Evolutionary conservation across 2,888 invertebrate genomes (phyloP), one percentile per base, ranked within the genome.

Genomic region (Caenorhabditis imperialis): DNA sequence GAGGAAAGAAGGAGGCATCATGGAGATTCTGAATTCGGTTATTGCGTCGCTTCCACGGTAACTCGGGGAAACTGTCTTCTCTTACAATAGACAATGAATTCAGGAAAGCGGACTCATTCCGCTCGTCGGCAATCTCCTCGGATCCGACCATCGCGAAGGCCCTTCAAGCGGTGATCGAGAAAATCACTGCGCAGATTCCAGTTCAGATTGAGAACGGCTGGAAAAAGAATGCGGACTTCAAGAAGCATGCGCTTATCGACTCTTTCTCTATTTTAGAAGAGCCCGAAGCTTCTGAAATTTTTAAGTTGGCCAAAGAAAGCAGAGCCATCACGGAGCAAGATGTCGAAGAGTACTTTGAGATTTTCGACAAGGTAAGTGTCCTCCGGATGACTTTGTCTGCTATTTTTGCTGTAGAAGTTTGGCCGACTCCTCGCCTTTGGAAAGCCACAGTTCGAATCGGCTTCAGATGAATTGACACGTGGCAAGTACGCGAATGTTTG

Each of bases 1-100:
- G 0, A 7, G 65, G 23, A 60, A 67, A 23, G 73, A 73, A 33
- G 55, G 54, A 3, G 61, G 50, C 18, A 37, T 67, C 35, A 60
- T 55, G 42, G 73, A 73, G 18, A 67, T 73, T 10, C 51, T 60
- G 54, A 61, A 67, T 8, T 27, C 61, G 10, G 55, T 73, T 40
- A 61, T 61, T n/a, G 65, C 54, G 3, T 48, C 65, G 38, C 23
- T 73, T 3, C 73, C 73, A 1, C 45, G 62, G 58, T 60, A 16
- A 33, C 6, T 51, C 5, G 23, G 27, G 16, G 3, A 23, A n/a
- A 30, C 38, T 38, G 38, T 37, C 23, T 53, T 53, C 25, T 10
- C n/a, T n/a, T n/a, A n/a, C n/a, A n/a, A n/a, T n/a, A n/a, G n/a
- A n/a, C n/a, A 33, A 30, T 18, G 33, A 50, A 50, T 25, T 48